Base-by-base conservation (phyloP, 2,113 vertebrate species). In the Erythrolamprus reginae region DNA sequence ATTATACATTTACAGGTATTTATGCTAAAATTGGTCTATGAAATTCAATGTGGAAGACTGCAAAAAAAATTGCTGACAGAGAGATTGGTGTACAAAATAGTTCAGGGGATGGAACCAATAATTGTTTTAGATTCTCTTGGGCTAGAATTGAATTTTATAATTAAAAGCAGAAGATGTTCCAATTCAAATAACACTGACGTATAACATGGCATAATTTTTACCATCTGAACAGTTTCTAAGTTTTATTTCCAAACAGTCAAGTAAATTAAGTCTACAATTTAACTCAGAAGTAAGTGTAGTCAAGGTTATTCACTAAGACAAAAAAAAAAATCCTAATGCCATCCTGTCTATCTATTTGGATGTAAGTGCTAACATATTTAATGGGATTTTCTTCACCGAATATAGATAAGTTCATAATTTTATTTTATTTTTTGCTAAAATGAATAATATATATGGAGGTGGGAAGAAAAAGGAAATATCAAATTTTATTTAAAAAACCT, bases 151-250 rank as follows among this genome's bases (percentile, higher is more conserved):
- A 47, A 47, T 88, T 53, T 3, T 82, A 10, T 83, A 70, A 91
- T 88, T 89, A 94, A 95, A 96, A 95, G 94, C 70, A 95, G 86
- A 86, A 92, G 55, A 96, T 96, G 93, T 89, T 95, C 89, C 77
- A 91, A 83, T 95, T 95, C 86, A 92, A 53, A 91, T 89, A 90
- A 91, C 1, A 0, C 1, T 92, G 92, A 95, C 89, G 23, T 47
- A 93, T 95, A 96, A 95, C n/a, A 84, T 85, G 84, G 92, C 48
- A 92, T 55, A 95, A 94, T 94, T 84, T 92, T 93, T 97, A 94
- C 45, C 95, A 38, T 48, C 86, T 92, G 21, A 70, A 89, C 28
- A 19, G 94, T 87, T 94, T 91, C 93, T 95, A 93, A 91, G 91
- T 93, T 95, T 95, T 95, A 55, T 96, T 96, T 93, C 90, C 87